Evolutionary conservation across 2,797 vertebrate genomes (phyloP), one percentile per base, ranked within the genome.

Genomic region (Ammospiza maritima): DNA sequence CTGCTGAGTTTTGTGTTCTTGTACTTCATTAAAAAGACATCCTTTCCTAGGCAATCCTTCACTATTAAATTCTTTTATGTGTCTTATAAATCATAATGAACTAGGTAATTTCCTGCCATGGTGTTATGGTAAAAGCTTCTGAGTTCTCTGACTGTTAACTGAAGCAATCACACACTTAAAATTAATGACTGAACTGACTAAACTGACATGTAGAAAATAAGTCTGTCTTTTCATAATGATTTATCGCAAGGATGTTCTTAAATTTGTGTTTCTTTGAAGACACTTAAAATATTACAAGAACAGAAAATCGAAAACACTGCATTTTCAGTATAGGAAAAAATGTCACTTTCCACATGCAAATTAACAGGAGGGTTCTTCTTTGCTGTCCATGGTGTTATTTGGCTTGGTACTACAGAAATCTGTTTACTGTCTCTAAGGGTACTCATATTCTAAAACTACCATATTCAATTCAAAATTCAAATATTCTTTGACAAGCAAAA

Each of bases 261-360:
- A 78, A 78, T 14, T n/a, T 75, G 16, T 29, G 6, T 20, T 32
- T 42, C 20, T 72, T 60, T 30, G 17, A 69, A n/a, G 29, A 47
- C 5, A 5, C 32, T 50, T 53, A 57, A 61, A 82, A 15, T 36
- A 56, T 40, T 26, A 20, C 36, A 20, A 58, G 38, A 65, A 61
- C 3, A 75, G 32, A 78, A 57, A 16, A 36, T 10, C 25, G 7
- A 51, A 79, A 69, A 10, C 2, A 4, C 5, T 14, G 0, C 1
- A 21, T 88, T 71, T 88, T 61, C 58, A 13, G 25, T 62, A 45
- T 11, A 50, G 10, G 23, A 29, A 61, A 34, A 57, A 27, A 45
- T 11, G 5, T 48, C 10, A 38, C 8, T 51, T 87, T 45, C 5
- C 26, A 65, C 13, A 21, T 36, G 62, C n/a, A 60, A 76, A 54